Evolutionary conservation across 2,888 invertebrate species (phyloP).

Genomic region (Tenthredo distinguenda): DNA sequence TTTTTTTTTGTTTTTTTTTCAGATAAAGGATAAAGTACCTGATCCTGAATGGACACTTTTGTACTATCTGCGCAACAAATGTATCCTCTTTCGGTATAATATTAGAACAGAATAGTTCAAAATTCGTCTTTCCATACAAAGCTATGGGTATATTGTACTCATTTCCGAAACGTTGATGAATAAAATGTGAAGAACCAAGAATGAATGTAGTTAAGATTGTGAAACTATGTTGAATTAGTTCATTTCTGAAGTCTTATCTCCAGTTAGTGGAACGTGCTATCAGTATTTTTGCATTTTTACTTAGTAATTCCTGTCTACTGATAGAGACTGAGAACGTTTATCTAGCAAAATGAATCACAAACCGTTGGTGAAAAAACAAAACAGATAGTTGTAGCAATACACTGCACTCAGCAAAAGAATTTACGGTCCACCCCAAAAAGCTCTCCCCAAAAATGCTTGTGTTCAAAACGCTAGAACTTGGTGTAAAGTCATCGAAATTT

Average conservation of each 20-base stretch:
- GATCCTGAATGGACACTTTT: constrained; percentile 93
- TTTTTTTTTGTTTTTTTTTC: constrained; percentile 64
- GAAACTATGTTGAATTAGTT: background rate
- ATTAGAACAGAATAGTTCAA: background rate
- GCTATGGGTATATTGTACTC: background rate
- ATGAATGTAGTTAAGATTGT: background rate
- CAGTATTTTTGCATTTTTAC: background rate
- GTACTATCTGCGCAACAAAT: constrained; percentile 88
- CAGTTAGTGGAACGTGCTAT: too few relatives aligned
- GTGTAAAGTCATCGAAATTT: background rate
- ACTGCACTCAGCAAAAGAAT: background rate
- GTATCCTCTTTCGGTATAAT: constrained; percentile 79
- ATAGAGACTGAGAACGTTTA: background rate
- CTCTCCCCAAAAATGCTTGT: background rate
- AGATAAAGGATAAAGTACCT: constrained; percentile 87
- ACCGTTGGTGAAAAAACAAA: background rate
- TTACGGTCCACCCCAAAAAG: background rate
- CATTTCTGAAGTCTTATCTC: background rate
- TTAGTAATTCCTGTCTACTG: background rate
- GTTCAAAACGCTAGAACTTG: background rate
- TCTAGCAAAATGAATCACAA: background rate
- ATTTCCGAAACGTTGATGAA: background rate
- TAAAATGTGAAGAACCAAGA: background rate
- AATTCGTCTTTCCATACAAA: background rate
- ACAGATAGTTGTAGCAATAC: background rate